Evolutionary conservation across 2,797 vertebrate species (phyloP).

Genomic region (Peromyscus attwateri): DNA sequence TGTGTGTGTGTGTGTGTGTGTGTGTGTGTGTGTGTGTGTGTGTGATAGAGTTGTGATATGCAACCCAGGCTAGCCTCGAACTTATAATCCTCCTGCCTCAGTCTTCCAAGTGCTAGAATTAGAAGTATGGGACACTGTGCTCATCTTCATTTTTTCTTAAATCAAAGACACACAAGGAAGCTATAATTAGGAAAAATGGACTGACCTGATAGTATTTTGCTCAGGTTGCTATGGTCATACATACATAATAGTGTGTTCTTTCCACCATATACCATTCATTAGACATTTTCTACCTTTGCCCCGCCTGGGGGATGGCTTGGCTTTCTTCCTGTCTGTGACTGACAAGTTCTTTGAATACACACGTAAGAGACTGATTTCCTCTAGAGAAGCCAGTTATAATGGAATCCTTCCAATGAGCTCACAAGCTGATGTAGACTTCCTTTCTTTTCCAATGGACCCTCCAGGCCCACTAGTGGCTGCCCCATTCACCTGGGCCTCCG

Average conservation of each 20-base stretch:
- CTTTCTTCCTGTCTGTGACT: slow-evolving; percentile 44
- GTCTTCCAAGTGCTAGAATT: neutral
- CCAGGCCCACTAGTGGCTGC: neutral
- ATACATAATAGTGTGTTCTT: neutral
- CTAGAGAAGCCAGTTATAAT: neutral
- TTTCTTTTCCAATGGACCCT: neutral
- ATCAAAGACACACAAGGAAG: neutral
- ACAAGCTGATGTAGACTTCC: neutral
- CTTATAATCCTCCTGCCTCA: neutral
- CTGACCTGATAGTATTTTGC: neutral
- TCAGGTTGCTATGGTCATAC: neutral
- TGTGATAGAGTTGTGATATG: neutral
- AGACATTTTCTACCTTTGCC: neutral
- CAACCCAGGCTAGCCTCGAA: neutral
- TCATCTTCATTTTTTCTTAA: neutral
- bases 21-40: neutral
- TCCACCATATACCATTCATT: neutral
- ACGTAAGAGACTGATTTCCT: neutral
- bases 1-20: too few species aligned
- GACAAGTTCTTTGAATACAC: slow-evolving; percentile 40
- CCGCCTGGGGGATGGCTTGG: neutral
- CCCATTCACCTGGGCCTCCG: neutral
- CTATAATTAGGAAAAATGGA: neutral
- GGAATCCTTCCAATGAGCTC: neutral
- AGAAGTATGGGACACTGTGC: neutral